These are phyloP conservation scores for Trachythela sp. DNA, from an alignment of 64 coral and sea anemone genomes.

Conservation along the genomic window DNA sequence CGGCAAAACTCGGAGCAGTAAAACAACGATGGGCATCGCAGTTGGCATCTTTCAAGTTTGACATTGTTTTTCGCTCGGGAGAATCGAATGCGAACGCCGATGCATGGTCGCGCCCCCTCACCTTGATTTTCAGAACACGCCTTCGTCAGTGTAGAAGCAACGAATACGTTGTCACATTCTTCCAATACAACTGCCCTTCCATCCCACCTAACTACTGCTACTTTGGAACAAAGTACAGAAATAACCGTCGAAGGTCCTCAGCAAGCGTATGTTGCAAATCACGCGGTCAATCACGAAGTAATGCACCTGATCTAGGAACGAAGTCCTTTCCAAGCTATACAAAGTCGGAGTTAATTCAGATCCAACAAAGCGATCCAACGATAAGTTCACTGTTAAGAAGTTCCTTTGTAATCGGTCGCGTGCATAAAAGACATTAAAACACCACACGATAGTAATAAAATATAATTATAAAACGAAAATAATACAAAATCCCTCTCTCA, in stretches of 20 bases:
- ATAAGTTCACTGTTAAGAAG: constrained; percentile 13
- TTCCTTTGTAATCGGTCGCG: no score
- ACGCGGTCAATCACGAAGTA: no score
- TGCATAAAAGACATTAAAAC: no score
- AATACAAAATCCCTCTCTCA: no score
- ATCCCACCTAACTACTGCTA: not conserved
- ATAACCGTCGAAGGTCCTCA: no score
- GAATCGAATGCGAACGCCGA: not conserved
- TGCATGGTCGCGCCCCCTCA: not conserved
- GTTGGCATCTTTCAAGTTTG: not conserved
- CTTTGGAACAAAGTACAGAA: no score
- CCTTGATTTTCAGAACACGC: not conserved
- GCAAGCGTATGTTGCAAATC: no score
- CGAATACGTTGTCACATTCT: not conserved
- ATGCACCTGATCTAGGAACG: not conserved
- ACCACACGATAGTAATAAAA: no score
- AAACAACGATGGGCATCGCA: not conserved
- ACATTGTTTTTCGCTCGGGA: not conserved
- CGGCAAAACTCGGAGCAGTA: not conserved
- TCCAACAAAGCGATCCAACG: constrained; percentile 36
- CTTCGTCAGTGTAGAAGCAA: not conserved
- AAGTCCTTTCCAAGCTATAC: not conserved
- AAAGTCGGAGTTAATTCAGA: constrained; percentile 23
- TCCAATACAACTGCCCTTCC: not conserved
- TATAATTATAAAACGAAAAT: no score